Conservation (phyloP, 2,797 vertebrate genomes). For the Limosa lapponica region DNA sequence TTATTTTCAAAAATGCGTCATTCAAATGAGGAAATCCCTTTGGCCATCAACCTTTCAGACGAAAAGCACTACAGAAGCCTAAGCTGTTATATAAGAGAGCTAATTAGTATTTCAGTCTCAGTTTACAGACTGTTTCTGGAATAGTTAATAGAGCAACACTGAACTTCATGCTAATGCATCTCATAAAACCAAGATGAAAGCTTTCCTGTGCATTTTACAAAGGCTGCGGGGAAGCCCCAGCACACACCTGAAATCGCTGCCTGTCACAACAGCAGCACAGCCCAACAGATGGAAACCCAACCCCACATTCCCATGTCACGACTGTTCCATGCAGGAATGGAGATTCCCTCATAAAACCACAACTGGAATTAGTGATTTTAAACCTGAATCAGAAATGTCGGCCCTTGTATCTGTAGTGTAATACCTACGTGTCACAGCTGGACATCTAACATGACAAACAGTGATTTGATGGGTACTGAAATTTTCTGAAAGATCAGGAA, state of each 20-base stretch:
- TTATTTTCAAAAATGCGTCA: not conserved
- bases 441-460: not conserved
- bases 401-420: not conserved
- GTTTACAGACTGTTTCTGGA: slow-evolving; percentile 15
- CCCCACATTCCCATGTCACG: not conserved
- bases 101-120: slow-evolving; percentile 42
- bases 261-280: not conserved
- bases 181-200: slow-evolving; percentile 34
- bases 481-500: not conserved
- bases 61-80: not conserved
- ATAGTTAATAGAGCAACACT: not conserved
- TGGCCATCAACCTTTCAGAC: not conserved
- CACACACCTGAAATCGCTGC: not conserved
- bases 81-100: not conserved
- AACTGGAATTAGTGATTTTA: not conserved
- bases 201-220: not conserved
- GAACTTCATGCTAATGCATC: not conserved
- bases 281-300: not conserved
- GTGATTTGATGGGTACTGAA: not conserved
- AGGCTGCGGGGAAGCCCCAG: not conserved
- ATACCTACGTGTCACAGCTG: not conserved
- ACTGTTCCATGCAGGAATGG: not conserved
- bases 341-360: not conserved
- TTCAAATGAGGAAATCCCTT: not conserved
- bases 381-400: not conserved